Percentiles rank a stretch among this genome's conserved stretches.
Evolutionary conservation across 2,113 vertebrate genomes (phyloP).

Genomic region (Narcine bancroftii): DNA sequence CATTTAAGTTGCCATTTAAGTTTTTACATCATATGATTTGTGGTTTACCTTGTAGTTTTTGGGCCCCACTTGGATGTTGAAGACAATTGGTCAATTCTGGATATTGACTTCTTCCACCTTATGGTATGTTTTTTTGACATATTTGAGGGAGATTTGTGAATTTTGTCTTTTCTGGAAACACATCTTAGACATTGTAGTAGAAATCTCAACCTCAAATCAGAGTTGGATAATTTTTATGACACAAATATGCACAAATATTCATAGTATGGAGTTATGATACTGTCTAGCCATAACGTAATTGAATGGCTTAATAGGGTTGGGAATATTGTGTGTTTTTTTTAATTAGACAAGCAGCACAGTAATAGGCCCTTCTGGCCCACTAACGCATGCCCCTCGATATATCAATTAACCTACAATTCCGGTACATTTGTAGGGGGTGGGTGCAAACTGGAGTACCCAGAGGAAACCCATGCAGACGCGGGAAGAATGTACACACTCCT

Average conservation of each 20-base stretch:
- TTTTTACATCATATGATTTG: neutral
- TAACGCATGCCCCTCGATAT: too few species aligned
- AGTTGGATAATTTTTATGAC: neutral
- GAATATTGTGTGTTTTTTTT: neutral
- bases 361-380: too few species aligned
- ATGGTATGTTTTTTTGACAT: conserved; percentile 64
- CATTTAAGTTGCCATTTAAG: neutral
- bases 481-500: too few species aligned
- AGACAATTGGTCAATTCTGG: conserved; percentile 73
- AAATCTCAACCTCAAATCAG: neutral
- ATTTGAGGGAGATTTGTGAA: neutral
- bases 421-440: too few species aligned
- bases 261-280: neutral
- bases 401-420: too few species aligned
- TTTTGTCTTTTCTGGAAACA: neutral
- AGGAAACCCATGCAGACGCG: too few species aligned
- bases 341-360: too few species aligned
- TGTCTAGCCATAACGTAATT: neutral
- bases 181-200: neutral
- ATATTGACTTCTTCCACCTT: conserved; percentile 86
- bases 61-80: conserved; percentile 69
- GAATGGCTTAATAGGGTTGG: neutral
- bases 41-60: conserved; percentile 62
- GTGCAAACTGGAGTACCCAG: too few species aligned
- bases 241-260: neutral